Base-by-base conservation (phyloP, 2,888 invertebrate species). In the Macrosiphum euphorbiae region DNA sequence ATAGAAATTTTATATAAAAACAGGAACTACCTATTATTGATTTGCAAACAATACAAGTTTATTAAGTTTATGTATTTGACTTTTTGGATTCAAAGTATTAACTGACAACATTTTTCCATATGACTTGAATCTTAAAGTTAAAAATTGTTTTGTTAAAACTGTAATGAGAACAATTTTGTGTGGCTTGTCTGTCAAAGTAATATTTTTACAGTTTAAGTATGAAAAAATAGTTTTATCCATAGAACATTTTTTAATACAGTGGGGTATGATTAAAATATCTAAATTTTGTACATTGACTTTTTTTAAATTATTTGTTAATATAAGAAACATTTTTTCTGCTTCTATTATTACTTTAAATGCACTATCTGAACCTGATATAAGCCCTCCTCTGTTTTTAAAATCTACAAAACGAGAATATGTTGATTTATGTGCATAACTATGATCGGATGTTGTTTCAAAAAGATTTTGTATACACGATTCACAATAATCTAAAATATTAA, bases 211-310 rank as follows among this genome's bases (percentile, higher is more conserved):
- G 47, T 86, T 86, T 47, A 86, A 47, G 7, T 20, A 86, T 86
- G 47, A 26, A 26, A 86, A 86, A 86, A 47, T 47, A 28, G 44
- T 26, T 47, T 20, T 26, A 86, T 84, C 28, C 47, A 47, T 24
- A 28, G 86, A 86, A 86, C 47, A 86, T 86, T 47, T 86, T 44
- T 50, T 50, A 50, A 50, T 41, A 41, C 26, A 87, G 52, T 50
- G 11, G 26, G 8, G 28, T n/a, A 87, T 26, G 50, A 87, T 50
- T 50, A 10, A 26, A 47, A 20, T 87, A 26, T 87, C 87, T 87
- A 87, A 87, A 87, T 87, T 87, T 50, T 87, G 47, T 87, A 87
- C 28, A 50, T 50, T 87, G 4, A 50, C 50, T 16, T 87, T 87
- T 87, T 87, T 87, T 50, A 50, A 87, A 87, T 87, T 87, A 26